Base-by-base conservation (phyloP, 2,797 vertebrate species). In the Tangara arthus region DNA sequence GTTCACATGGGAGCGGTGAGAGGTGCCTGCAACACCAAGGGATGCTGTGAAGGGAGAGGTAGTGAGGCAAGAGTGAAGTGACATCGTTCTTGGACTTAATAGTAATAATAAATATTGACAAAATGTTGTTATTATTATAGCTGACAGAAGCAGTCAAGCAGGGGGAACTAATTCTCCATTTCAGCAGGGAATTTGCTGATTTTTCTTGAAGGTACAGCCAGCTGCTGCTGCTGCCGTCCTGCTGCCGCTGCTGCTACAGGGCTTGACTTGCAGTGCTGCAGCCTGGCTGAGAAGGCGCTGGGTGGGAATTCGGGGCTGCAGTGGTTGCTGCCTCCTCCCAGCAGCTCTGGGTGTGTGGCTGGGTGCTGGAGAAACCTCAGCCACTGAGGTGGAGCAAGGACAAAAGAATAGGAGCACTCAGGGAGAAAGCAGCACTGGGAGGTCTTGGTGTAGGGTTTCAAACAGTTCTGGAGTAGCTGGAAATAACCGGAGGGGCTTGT, bases 311-410 rank as follows among this genome's bases (percentile, higher is more conserved):
- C 4, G 23, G 53, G 52, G 55, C 27, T 92, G 63, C 69, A 27
- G 28, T 7, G 21, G 22, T 65, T 75, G 69, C 85, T 90, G 90
- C 30, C 73, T 86, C 52, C 86, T 81, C 42, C 35, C 71, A 82
- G 87, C 61, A 46, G 53, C 89, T 93, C 90, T 16, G 42, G 32
- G 11, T 8, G 17, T 34, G 34, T 13, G 57, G 95, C 93, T 91
- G 76, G 93, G 93, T 53, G 53, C 76, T 97, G 92, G 80, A 88
- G 66, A 95, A 97, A 92, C 69, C 96, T 89, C 37, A 2, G 77
- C 76, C 90, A 91, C 65, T 3, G 7, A 52, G 41, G 68, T 72
- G 88, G 95, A 82, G 53, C 39, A 61, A 89, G 81, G 81, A 41
- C 34, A 20, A 52, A 92, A 95, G 88, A 84, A 50, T 3, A 53